Base-by-base conservation (phyloP, 2,888 invertebrate species). In the Bellardia bayeri region DNA sequence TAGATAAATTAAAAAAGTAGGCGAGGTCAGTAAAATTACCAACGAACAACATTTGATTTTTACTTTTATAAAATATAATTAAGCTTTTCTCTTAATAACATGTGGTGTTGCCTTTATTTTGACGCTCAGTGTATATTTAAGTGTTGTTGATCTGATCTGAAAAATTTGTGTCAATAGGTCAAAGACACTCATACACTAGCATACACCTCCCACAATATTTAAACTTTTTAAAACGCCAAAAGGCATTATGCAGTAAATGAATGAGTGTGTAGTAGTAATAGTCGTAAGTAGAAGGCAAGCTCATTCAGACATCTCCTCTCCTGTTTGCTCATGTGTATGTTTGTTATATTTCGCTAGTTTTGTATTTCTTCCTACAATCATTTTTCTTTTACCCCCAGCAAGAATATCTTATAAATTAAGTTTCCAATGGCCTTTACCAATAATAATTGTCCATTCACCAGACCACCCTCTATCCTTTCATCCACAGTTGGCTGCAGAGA, bases 81-180 rank as follows among this genome's bases (percentile, higher is more conserved):
- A 23, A 23, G 23, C 23, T 23, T 23, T 23, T 23, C 23, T 23
- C 1, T 23, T 23, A 23, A 23, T 23, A 23, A 23, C 23, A 23
- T 23, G 23, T 23, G 23, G 23, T 23, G 23, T 23, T 23, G 23
- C 23, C 23, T 23, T 23, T 23, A 23, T 23, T 23, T 23, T 23
- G 23, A 23, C 23, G 23, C 23, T 23, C 23, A 23, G 37, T 37
- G 37, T 37, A 37, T 6, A 45, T 45, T 0, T 45, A n/a, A n/a
- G 23, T 9, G 9, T 45, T 11, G 45, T 11, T n/a, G n/a, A n/a
- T n/a, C n/a, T 42, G 63, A 51, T 64, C 63, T 54, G 1, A 63
- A 42, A 51, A 49, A 81, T 51, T 37, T 83, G 37, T 83, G 83
- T 78, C 78, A 83, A 78, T 78, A 76, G 69, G 78, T 68, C 74